A percentile compares a stretch with the other conserved stretches of the same genome.
phyloP scores from a whole-genome alignment of 2,888 invertebrate species.

The Argynnis bischoffii region DNA sequence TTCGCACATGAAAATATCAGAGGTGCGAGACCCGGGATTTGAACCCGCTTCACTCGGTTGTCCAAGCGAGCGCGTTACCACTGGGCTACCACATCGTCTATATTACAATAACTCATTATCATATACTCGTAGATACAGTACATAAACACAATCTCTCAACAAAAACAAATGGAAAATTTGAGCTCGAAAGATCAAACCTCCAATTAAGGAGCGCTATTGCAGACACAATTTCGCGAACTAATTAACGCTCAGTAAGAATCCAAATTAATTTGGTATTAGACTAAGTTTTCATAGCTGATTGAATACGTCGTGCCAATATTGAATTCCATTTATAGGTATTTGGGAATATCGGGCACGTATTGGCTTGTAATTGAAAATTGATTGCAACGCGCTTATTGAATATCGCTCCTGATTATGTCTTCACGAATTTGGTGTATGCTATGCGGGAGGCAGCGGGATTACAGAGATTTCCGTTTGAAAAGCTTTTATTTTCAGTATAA shows the following conservation, averaged over 20 bases:
- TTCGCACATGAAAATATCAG: too few species aligned
- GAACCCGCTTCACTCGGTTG: too few species aligned
- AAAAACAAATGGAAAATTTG: slow-evolving; percentile 8
- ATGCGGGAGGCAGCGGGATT: neutral
- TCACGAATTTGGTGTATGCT: slow-evolving; percentile 17
- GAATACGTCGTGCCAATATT: slow-evolving; percentile 42
- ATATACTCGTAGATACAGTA: neutral
- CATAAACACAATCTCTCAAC: neutral
- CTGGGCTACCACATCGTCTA: neutral
- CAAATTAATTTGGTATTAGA: slow-evolving; percentile 45
- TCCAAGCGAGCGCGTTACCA: too few species aligned
- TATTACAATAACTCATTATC: slow-evolving; percentile 5
- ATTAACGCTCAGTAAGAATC: slow-evolving; percentile 46
- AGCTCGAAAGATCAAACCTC: slow-evolving; percentile 9
- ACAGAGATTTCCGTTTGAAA: neutral
- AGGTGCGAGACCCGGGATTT: too few species aligned
- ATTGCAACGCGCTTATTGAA: slow-evolving; percentile 38
- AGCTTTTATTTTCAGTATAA: neutral
- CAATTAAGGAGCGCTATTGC: slow-evolving; percentile 27
- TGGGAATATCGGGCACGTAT: slow-evolving; percentile 36
- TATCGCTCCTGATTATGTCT: slow-evolving; percentile 36
- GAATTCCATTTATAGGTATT: slow-evolving; percentile 38
- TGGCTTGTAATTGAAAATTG: slow-evolving; percentile 43
- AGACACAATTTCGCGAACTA: slow-evolving; percentile 33
- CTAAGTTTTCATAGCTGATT: slow-evolving; percentile 59